phyloP scores from a whole-genome alignment of 2,888 invertebrate genomes.

The Noctua pronuba region DNA sequence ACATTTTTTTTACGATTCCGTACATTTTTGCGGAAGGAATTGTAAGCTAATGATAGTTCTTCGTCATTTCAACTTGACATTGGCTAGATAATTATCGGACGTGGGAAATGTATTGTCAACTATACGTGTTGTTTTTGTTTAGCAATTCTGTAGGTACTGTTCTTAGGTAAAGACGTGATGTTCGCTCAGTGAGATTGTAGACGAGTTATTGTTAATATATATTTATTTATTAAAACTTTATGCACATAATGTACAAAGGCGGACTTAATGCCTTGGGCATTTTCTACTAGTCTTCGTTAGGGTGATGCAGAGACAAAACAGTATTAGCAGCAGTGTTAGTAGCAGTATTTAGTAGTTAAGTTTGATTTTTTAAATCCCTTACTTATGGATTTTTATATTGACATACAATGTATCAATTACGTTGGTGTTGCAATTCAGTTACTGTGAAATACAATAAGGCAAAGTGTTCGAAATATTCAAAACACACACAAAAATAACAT shows the following conservation, averaged over 20 bases:
- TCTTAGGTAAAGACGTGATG: slow-evolving; percentile 47
- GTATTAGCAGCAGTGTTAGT: no score
- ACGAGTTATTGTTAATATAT: slow-evolving; percentile 22
- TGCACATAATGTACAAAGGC: no score
- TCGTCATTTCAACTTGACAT: slow-evolving; percentile 62
- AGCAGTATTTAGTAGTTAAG: neutral
- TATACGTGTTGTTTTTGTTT: slow-evolving; percentile 44
- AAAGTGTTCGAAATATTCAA: neutral
- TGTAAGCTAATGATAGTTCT: slow-evolving; percentile 32
- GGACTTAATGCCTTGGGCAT: no score
- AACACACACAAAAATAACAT: slow-evolving; percentile 22
- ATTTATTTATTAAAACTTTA: no score
- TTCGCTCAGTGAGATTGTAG: slow-evolving; percentile 12
- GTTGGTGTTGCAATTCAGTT: neutral
- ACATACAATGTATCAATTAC: neutral
- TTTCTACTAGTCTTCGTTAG: no score
- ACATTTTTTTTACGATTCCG: slow-evolving; percentile 28
- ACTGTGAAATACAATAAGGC: neutral
- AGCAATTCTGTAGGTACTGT: slow-evolving; percentile 34
- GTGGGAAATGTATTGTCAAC: slow-evolving; percentile 62
- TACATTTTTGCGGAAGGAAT: slow-evolving; percentile 46
- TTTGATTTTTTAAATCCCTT: slow-evolving; percentile 11
- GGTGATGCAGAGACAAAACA: no score
- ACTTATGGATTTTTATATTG: neutral
- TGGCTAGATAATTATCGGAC: slow-evolving; percentile 53